Evolutionary conservation across 2,888 invertebrate species (phyloP).

Genomic region (Thysanoteuthis rhombus): DNA sequence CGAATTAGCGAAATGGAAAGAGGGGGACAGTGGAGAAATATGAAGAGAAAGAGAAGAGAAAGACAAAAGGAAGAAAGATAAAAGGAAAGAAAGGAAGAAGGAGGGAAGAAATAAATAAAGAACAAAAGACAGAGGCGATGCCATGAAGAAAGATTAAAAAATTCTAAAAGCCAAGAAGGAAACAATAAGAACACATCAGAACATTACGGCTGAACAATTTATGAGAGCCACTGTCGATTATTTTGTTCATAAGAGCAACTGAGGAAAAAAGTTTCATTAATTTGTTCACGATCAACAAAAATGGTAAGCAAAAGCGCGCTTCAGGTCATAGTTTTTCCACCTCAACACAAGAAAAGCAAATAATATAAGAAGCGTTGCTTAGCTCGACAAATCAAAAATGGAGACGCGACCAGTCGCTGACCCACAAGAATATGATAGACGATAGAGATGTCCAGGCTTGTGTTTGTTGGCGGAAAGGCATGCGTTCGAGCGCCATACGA

Average conservation of each 20-base stretch:
- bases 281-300: background rate
- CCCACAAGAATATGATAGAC: background rate
- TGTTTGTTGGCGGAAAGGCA: background rate
- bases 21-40: background rate
- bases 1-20: too few relatives aligned
- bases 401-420: background rate
- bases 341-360: background rate
- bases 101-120: background rate
- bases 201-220: background rate
- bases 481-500: background rate
- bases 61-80: background rate
- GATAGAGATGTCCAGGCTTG: background rate
- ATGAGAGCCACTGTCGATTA: background rate
- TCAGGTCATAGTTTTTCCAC: background rate
- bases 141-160: background rate
- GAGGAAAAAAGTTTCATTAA: background rate
- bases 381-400: background rate
- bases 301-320: background rate
- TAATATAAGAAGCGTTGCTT: background rate
- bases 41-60: background rate
- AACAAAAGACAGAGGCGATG: background rate
- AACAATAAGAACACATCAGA: too few relatives aligned
- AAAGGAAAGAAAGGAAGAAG: background rate
- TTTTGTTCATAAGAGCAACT: background rate
- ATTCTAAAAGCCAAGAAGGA: too few relatives aligned